Conservation (phyloP, 1,140 invertebrate species). For the Radopholus similis region DNA sequence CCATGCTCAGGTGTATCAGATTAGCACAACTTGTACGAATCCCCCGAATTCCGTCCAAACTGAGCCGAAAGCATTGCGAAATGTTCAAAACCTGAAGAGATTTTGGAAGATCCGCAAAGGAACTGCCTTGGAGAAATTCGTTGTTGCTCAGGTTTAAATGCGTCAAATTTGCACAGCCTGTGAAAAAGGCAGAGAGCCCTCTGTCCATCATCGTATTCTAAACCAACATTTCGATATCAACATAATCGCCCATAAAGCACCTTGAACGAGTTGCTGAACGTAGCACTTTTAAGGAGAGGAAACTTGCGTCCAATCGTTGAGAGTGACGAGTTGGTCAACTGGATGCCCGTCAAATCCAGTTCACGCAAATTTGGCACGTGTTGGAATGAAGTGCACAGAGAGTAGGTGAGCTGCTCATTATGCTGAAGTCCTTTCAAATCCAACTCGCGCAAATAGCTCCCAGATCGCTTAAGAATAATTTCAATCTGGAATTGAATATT, state of each 20-base stretch:
- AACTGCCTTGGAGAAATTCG: background rate
- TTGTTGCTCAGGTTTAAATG: constrained; percentile 3
- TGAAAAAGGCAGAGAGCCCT: background rate
- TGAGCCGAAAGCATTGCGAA: background rate
- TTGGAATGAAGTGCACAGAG: background rate
- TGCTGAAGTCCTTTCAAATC: background rate
- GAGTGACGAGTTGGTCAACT: constrained; percentile 14
- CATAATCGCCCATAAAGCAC: background rate
- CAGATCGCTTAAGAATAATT: constrained; percentile 6
- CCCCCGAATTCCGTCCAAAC: background rate
- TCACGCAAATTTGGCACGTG: background rate
- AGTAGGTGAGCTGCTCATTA: background rate
- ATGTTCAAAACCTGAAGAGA: background rate
- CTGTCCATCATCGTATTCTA: constrained; percentile 13
- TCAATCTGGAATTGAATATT: constrained; percentile 5
- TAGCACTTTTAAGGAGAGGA: background rate
- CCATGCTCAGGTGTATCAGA: constrained; percentile 7
- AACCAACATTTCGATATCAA: background rate
- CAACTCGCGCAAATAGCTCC: background rate
- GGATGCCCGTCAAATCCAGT: constrained; percentile 2
- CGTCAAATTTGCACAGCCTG: background rate
- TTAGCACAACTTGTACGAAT: constrained; percentile 11
- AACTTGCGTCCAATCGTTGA: constrained; percentile 1
- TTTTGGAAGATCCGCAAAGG: constrained; percentile 1
- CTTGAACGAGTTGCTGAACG: constrained; percentile 14